phyloP scores from a whole-genome alignment of 1,140 invertebrate species.

The Rhyzopertha dominica region DNA sequence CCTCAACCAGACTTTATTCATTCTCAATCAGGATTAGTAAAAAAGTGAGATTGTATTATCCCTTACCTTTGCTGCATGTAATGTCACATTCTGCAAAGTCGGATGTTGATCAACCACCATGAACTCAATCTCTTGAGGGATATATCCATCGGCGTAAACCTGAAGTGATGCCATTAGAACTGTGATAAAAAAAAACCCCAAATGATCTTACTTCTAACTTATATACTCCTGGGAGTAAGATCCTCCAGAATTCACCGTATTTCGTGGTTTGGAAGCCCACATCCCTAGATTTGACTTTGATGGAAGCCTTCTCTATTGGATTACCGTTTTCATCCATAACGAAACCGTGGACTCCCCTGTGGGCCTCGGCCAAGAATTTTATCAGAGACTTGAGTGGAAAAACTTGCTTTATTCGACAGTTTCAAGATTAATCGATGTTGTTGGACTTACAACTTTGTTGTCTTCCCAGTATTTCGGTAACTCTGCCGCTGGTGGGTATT shows the following conservation, averaged over 20 bases:
- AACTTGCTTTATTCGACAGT: conserved; percentile 13
- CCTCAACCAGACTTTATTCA: neutral
- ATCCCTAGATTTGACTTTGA: conserved; percentile 81
- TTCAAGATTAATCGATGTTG: conserved; percentile 5
- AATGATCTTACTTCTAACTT: conserved; percentile 65
- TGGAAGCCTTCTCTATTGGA: conserved; percentile 73
- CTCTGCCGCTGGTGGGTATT: conserved; percentile 82
- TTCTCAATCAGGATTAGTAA: neutral
- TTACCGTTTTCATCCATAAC: conserved; percentile 76
- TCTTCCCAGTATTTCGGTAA: conserved; percentile 91
- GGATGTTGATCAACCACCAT: conserved; percentile 81
- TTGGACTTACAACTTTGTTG: conserved; percentile 71
- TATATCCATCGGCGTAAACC: conserved; percentile 79
- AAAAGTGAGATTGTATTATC: conserved; percentile 1
- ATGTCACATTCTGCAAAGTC: conserved; percentile 76
- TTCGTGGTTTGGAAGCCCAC: conserved; percentile 85
- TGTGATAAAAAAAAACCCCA: conserved; percentile 1
- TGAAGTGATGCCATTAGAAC: conserved; percentile 46
- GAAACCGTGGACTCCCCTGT: conserved; percentile 78
- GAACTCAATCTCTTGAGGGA: conserved; percentile 78
- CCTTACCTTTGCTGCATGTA: conserved; percentile 74
- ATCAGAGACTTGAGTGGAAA: conserved; percentile 63
- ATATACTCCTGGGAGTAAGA: conserved; percentile 78
- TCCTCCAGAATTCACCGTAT: conserved; percentile 91
- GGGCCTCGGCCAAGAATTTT: conserved; percentile 82